Evolutionary conservation across 2,797 vertebrate species (phyloP), one percentile per base, ranked within the genome.

Genomic region (Anabacerthia variegaticeps): DNA sequence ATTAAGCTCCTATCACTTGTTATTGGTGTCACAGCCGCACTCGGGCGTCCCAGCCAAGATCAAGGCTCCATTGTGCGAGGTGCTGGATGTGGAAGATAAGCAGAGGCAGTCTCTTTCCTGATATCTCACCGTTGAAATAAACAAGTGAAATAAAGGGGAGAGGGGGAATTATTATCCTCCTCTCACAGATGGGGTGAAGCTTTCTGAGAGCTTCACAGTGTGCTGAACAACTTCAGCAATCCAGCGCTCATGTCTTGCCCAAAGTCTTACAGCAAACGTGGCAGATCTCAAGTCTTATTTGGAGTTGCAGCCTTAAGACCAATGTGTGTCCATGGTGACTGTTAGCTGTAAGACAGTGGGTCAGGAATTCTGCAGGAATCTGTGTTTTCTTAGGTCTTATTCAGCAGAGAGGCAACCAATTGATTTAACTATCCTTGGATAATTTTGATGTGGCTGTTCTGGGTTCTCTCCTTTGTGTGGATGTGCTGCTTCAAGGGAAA

Each of bases 21-120:
- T 84, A 26, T 79, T 93, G 49, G 66, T 72, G 66, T 30, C 3
- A 1, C 67, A 58, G 52, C 39, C n/a, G 14, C 3, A 8, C 66
- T 77, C 4, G 2, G 65, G 74, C 0, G 14, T 58, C 62, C 65
- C 80, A 92, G 79, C 73, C 3, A 23, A 69, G 83, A 95, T 92
- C 88, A 80, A 84, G 91, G 77, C 85, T 92, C 71, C 89, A 80
- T 92, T 91, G 82, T 94, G 65, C 0, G 3, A 68, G 82, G 85
- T 56, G 77, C 89, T 94, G 88, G 71, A 32, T 54, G 59, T 34
- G 28, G 54, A 4, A 93, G 96, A 96, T 97, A 97, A 93, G 80
- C 83, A 82, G 73, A 63, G 71, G 68, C 80, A 89, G 83, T 21
- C 52, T 43, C 5, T 1, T 62, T 63, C 74, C 73, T 67, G 73